Evolutionary conservation across 2,797 vertebrate species (phyloP).

Genomic region (Clamator glandarius): DNA sequence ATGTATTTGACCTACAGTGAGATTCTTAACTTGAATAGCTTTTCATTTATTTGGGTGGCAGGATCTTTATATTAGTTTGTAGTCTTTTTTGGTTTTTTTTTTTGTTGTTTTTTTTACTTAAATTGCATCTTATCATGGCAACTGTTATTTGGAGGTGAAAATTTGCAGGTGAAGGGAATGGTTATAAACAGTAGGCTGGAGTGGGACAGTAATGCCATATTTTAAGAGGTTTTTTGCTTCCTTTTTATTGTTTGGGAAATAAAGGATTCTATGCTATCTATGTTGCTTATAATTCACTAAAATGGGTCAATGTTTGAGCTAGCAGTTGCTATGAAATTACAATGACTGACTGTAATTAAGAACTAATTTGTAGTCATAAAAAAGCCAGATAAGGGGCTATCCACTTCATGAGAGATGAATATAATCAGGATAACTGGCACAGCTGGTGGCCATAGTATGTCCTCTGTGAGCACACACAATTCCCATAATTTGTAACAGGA

Average conservation of each 20-base stretch:
- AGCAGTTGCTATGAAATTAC: constrained; percentile 70
- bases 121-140: neutral
- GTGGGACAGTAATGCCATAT: neutral
- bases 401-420: constrained; percentile 72
- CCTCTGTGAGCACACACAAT: constrained; percentile 21
- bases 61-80: neutral
- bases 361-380: constrained; percentile 77
- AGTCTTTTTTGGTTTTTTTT: too few species aligned
- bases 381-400: constrained; percentile 71
- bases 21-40: neutral
- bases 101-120: neutral
- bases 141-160: neutral
- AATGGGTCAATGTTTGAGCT: constrained; percentile 72
- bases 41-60: neutral
- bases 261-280: constrained; percentile 39
- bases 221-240: neutral
- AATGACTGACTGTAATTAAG: constrained; percentile 74
- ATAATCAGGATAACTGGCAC: constrained; percentile 60
- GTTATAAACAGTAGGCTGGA: neutral
- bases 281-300: constrained; percentile 69
- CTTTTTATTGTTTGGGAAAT: constrained; percentile 15
- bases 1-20: neutral
- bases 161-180: neutral
- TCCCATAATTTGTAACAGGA: constrained; percentile 23
- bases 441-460: constrained; percentile 58